Evolutionary conservation across 2,113 vertebrate species (phyloP).

Genomic region (Zosterops lateralis): DNA sequence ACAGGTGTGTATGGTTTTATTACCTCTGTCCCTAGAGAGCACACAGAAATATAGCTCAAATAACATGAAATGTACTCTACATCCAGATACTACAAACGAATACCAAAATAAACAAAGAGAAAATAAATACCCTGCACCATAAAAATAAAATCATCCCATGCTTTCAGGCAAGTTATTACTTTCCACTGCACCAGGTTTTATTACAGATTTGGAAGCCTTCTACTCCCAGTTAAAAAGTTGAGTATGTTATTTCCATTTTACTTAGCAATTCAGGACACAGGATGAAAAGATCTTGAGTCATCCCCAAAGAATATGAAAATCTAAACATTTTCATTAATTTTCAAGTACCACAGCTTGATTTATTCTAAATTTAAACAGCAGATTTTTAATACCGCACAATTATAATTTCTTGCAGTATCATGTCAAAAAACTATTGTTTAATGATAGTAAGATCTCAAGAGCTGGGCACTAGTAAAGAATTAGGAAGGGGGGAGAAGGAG

Average conservation of each 20-base stretch:
- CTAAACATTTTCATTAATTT: not conserved
- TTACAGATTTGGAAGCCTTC: not conserved
- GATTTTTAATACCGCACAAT: not conserved
- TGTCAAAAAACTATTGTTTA: not conserved
- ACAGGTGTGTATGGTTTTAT: conserved; percentile 94
- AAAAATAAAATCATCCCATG: not conserved
- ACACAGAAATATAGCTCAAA: not conserved
- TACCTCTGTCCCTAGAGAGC: conserved; percentile 79
- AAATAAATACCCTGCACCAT: not conserved
- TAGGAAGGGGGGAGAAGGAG: not conserved
- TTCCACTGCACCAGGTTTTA: not conserved
- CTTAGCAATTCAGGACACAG: not conserved
- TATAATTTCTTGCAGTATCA: not conserved
- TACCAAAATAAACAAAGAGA: not conserved
- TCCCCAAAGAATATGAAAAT: not conserved
- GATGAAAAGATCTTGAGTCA: not conserved
- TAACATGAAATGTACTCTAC: not conserved
- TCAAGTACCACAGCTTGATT: not conserved
- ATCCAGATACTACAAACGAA: not conserved
- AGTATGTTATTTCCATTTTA: not conserved
- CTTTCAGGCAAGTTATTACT: not conserved
- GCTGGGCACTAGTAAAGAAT: not conserved
- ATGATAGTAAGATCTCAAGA: not conserved
- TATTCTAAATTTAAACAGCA: not conserved
- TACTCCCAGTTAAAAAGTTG: not conserved